phyloP scores from a whole-genome alignment of 2,113 vertebrate species.

The Lonchura striata region DNA sequence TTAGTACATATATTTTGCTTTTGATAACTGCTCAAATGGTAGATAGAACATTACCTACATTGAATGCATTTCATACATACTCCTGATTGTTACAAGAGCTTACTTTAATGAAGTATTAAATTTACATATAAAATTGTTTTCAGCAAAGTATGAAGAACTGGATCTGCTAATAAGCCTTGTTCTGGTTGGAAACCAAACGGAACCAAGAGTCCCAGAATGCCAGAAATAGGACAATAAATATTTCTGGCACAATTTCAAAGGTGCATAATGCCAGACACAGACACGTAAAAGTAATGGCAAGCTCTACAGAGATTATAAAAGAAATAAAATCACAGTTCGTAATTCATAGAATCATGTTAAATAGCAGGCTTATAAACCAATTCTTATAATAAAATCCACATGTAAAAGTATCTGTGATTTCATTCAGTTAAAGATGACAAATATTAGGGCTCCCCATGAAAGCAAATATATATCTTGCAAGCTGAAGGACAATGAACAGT shows the following conservation, averaged over 20 bases:
- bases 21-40: conserved; percentile 31
- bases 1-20: conserved; percentile 59
- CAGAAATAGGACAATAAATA: conserved; percentile 78
- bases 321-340: conserved; percentile 81
- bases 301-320: conserved; percentile 80
- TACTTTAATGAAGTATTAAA: conserved; percentile 53
- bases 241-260: conserved; percentile 81
- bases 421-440: conserved; percentile 70
- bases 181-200: conserved; percentile 69
- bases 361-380: conserved; percentile 71
- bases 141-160: conserved; percentile 47
- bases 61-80: conserved; percentile 16
- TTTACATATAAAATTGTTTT: conserved; percentile 62
- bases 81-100: conserved; percentile 40
- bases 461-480: conserved; percentile 55
- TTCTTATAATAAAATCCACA: conserved; percentile 76
- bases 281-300: conserved; percentile 79
- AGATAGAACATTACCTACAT: conserved; percentile 7
- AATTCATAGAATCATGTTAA: conserved; percentile 80
- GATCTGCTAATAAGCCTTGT: conserved; percentile 69
- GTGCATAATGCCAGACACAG: conserved; percentile 77
- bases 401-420: conserved; percentile 71
- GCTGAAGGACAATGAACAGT: conserved; percentile 31
- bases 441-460: conserved; percentile 68
- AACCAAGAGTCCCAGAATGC: conserved; percentile 59